A percentile compares a stretch with the other conserved stretches of the same genome.
Conservation (phyloP, 2,113 vertebrate species). For the Pomatostomus ruficeps region DNA sequence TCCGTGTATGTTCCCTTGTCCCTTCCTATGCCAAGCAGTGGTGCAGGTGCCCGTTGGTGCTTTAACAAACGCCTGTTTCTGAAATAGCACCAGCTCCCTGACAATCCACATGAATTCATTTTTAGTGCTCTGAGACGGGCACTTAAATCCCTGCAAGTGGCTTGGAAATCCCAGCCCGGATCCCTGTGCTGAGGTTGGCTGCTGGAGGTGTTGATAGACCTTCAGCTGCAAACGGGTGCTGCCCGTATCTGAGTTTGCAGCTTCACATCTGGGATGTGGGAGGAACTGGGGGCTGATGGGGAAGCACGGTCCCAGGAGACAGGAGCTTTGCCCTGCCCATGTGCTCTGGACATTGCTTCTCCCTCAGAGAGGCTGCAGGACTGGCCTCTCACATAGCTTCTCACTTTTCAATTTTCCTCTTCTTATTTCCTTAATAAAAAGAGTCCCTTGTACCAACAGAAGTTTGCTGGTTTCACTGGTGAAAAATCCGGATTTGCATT, state of each 20-base stretch:
- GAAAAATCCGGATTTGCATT: background rate
- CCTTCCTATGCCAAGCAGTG: background rate
- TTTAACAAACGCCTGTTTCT: background rate
- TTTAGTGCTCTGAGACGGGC: background rate
- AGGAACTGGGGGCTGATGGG: background rate
- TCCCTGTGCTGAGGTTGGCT: background rate
- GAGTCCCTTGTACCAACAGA: background rate
- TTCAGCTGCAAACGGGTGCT: background rate
- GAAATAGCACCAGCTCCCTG: fast-evolving
- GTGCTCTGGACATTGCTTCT: background rate
- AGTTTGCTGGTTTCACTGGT: background rate
- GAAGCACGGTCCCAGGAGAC: fast-evolving
- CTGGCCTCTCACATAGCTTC: background rate
- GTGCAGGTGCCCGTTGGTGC: background rate
- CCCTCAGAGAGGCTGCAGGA: background rate
- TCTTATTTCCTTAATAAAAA: background rate
- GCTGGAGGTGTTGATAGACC: background rate
- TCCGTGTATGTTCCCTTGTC: fast-evolving
- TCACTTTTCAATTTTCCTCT: background rate
- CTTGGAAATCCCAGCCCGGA: background rate
- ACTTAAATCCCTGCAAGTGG: background rate
- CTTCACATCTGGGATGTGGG: background rate
- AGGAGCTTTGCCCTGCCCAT: background rate
- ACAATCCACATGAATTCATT: background rate
- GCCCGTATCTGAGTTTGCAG: background rate